Evolutionary conservation across 1,140 invertebrate genomes (phyloP), one percentile per base, ranked within the genome.

Genomic region (Drosophila ercepeae): DNA sequence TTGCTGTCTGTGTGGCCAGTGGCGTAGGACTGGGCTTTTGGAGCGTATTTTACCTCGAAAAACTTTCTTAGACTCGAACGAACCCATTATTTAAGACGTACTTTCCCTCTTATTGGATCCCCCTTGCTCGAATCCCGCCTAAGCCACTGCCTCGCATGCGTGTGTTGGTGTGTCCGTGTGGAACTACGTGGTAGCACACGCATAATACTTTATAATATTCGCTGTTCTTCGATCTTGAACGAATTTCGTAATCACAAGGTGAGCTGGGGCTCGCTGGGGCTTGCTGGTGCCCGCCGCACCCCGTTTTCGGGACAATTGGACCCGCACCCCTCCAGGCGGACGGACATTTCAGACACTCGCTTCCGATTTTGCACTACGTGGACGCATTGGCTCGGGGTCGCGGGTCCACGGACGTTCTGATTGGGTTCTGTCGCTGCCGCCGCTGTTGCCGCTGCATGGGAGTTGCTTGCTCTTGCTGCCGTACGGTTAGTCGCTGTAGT

Each of bases 311-410:
- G 14, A 4, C 34, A 42, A 59, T 16, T 23, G 34, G 52, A 41
- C 61, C 82, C 81, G 81, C 81, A 77, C 81, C 82, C 81, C 60
- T 75, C 63, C 32, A 52, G 23, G 13, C 19, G 25, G 46, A 50
- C 19, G 16, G 27, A 18, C 7, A 42, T 42, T 39, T 39, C 11
- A n/a, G 60, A 60, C 18, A 36, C n/a, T 39, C 36, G 36, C 36
- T 39, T 78, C 67, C 58, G 72, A 86, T 63, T 86, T 86, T 86
- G 81, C 81, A 86, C 81, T 86, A 86, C 81, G 81, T 86, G 81
- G 81, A 86, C 81, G 77, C 72, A 65, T 65, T 52, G 13, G 36
- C 4, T 13, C 25, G 59, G 36, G 39, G 16, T 36, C 39, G 45
- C 19, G 21, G 39, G 39, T 42, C 39, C 39, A 42, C 39, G 16